Evolutionary conservation across 2,113 vertebrate species (phyloP), one percentile per base, ranked within the genome.

Genomic region (Neotragus pygmaeus): DNA sequence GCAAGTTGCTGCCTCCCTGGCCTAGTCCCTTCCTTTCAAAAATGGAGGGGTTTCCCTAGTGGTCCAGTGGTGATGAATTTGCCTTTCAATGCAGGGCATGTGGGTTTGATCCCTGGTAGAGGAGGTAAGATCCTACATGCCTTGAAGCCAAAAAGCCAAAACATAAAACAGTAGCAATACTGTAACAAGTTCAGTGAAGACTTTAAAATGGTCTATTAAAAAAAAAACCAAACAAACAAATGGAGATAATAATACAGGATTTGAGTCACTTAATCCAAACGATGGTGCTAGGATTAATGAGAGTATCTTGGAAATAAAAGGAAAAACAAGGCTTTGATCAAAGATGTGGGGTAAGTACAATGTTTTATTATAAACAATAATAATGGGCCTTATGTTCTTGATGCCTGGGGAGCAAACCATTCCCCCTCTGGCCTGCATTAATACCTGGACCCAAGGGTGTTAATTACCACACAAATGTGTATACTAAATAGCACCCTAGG

Each of bases 351-450:
- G 27, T 93, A 96, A 95, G 77, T 89, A 93, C 55, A 94, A 47
- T 77, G 58, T 82, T 97, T 96, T 97, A 93, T 96, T 84, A 89
- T 96, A 93, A 97, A 94, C 33, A 95, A 64, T 94, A 96, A 95
- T 97, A 96, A 98, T 70, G 55, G 88, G n/a, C 39, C 55, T 85
- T 91, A 51, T 57, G 17, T 28, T 90, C 75, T 66, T 90, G 21
- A 62, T 82, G 84, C 75, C 92, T 83, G 92, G 86, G 28, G 60
- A 94, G 28, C 39, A 95, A 91, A 88, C 62, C 55, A 77, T 93
- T 96, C 49, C 60, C 83, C 39, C 78, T 81, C 96, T 90, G 62
- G 94, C 88, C 70, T 94, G 47, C 84, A 75, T 96, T 95, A 95
- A 96, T 51, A 84, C 45, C 70, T 95, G 28, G 62, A 87, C 88